Percentiles rank a stretch among this genome's conserved stretches.
These are phyloP conservation scores for Aegotheles bennettii DNA, from an alignment of 2,113 vertebrate species.

Conservation along the genomic window DNA sequence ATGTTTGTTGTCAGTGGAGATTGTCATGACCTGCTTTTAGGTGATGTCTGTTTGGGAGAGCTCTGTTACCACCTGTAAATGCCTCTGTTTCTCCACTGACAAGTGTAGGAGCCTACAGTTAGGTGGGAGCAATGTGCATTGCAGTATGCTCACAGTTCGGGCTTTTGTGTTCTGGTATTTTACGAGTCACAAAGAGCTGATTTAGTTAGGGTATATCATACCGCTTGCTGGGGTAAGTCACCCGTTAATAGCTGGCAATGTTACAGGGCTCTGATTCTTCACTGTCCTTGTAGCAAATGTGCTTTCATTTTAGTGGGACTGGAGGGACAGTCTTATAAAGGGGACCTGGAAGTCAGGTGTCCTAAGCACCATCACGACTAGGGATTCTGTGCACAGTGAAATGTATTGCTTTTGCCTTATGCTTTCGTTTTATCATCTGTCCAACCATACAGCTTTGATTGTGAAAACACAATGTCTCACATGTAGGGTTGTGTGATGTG, in stretches of 20 bases:
- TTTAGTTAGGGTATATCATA: background rate
- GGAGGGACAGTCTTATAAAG: background rate
- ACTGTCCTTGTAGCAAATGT: background rate
- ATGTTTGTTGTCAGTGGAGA: background rate
- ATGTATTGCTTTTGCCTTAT: rapidly evolving
- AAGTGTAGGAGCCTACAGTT: background rate
- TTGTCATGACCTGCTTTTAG: background rate
- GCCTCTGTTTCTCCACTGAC: background rate
- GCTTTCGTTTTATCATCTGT: background rate
- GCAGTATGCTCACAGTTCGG: background rate
- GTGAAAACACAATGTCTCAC: background rate
- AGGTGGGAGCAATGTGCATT: background rate
- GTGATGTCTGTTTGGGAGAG: background rate
- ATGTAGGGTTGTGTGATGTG: background rate
- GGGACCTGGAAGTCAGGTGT: background rate
- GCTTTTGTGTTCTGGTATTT: background rate
- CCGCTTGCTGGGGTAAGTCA: background rate
- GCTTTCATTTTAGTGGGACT: background rate
- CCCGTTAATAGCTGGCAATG: background rate
- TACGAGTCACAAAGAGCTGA: background rate
- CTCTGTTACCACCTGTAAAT: background rate
- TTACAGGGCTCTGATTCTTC: background rate
- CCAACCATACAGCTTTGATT: background rate
- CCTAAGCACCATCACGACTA: background rate
- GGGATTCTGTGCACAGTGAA: background rate